Conservation (phyloP, 2,113 vertebrate genomes). For the Pluvianellus socialis region DNA sequence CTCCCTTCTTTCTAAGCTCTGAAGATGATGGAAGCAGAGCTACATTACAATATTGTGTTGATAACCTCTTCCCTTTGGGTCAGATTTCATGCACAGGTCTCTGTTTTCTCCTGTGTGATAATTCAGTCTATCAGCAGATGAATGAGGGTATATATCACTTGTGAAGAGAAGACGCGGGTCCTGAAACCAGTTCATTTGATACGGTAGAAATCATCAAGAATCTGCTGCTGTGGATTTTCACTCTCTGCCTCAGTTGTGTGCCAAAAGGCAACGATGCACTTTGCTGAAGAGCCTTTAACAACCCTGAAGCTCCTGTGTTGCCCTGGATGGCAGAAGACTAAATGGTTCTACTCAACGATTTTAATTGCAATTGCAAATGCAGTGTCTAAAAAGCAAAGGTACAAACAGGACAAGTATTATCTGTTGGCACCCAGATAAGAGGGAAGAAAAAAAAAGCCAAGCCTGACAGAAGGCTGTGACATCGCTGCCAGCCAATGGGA, state of each 20-base stretch:
- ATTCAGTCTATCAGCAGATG: background rate
- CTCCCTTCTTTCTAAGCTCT: background rate
- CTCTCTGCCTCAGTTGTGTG: background rate
- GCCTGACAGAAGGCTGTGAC: background rate
- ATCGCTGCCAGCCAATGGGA: conserved; percentile 36
- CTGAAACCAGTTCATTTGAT: background rate
- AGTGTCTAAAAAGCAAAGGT: background rate
- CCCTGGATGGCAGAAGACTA: background rate
- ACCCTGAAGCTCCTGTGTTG: background rate
- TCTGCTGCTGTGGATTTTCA: background rate
- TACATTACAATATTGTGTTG: background rate
- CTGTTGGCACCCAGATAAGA: background rate
- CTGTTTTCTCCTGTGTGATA: background rate
- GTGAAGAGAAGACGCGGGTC: background rate
- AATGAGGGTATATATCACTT: background rate
- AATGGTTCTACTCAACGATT: background rate
- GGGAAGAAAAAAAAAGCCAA: too few species aligned
- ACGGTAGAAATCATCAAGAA: background rate
- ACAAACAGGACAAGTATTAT: background rate
- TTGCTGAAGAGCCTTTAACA: background rate
- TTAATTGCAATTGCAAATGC: background rate
- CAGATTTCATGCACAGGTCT: background rate
- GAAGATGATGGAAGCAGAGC: background rate
- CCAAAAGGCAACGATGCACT: background rate
- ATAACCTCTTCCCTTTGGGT: background rate